A percentile compares a stretch with the other conserved stretches of the same genome.
Evolutionary conservation across 2,113 vertebrate genomes (phyloP).

Genomic region (Oceanites oceanicus): DNA sequence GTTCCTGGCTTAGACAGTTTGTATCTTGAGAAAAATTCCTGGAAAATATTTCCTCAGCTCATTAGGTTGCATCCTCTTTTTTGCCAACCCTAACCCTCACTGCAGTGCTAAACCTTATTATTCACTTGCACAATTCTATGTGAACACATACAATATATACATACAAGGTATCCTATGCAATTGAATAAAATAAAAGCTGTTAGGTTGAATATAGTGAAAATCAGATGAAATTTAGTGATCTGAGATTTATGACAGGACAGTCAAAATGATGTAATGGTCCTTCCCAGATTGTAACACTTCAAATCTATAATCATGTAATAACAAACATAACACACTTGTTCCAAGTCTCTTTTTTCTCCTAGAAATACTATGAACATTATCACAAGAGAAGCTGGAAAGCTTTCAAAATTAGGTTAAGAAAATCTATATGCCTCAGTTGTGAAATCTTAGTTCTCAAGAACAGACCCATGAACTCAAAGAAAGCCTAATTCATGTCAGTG

Average conservation of each 20-base stretch:
- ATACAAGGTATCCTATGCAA: not conserved
- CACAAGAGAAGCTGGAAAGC: not conserved
- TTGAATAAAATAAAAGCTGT: not conserved
- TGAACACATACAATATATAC: not conserved
- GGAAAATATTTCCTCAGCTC: not conserved
- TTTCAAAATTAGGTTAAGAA: not conserved
- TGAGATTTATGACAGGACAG: not conserved
- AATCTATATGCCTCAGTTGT: not conserved
- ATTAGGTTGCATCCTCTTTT: not conserved
- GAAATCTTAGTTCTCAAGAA: not conserved
- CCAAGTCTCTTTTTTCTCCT: not conserved
- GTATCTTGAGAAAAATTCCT: not conserved
- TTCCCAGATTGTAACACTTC: not conserved
- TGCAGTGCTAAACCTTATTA: not conserved
- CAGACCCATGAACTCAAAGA: not conserved
- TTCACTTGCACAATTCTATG: not conserved
- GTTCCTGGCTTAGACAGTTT: not conserved
- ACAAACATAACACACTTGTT: not conserved
- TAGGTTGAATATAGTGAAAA: not conserved
- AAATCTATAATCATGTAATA: not conserved
- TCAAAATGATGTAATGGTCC: not conserved
- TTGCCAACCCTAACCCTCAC: not conserved
- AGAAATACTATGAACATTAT: not conserved
- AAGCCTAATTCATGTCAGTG: not conserved
- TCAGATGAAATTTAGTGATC: not conserved